Evolutionary conservation across 2,797 vertebrate genomes (phyloP).

Genomic region (Phalloptychus januarius): DNA sequence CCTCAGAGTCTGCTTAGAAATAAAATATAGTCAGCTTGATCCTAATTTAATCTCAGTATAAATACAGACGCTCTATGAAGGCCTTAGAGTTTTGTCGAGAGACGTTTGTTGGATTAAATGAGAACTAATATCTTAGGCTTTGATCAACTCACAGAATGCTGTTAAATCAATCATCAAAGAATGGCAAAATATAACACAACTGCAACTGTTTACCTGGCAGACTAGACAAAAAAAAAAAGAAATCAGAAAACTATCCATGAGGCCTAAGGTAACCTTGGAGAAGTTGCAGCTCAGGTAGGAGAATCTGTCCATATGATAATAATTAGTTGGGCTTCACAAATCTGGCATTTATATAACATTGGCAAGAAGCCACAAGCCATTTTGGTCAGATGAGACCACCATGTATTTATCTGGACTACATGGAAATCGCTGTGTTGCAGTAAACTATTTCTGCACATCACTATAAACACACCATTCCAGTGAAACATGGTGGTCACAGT

Average conservation of each 20-base stretch:
- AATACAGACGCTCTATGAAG: neutral
- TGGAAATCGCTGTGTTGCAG: neutral
- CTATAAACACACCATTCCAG: neutral
- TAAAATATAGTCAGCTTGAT: neutral
- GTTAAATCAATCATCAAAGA: neutral
- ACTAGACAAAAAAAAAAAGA: neutral
- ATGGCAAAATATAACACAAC: neutral
- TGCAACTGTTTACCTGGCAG: neutral
- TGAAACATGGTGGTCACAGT: neutral
- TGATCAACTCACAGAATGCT: neutral
- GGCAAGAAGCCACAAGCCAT: neutral
- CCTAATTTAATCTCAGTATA: neutral
- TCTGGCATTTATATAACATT: neutral
- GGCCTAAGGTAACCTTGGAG: neutral
- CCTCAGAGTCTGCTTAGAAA: neutral
- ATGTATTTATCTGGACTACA: neutral
- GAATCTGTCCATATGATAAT: neutral
- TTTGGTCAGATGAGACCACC: neutral
- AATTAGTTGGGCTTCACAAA: neutral
- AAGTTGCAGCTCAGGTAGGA: neutral
- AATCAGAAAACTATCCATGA: neutral
- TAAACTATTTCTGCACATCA: neutral
- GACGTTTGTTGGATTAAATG: neutral
- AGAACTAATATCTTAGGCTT: neutral
- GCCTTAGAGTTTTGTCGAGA: neutral